These are phyloP conservation scores for Trachymyrmex cornetzi DNA, from an alignment of 1,140 invertebrate species.

Conservation along the genomic window DNA sequence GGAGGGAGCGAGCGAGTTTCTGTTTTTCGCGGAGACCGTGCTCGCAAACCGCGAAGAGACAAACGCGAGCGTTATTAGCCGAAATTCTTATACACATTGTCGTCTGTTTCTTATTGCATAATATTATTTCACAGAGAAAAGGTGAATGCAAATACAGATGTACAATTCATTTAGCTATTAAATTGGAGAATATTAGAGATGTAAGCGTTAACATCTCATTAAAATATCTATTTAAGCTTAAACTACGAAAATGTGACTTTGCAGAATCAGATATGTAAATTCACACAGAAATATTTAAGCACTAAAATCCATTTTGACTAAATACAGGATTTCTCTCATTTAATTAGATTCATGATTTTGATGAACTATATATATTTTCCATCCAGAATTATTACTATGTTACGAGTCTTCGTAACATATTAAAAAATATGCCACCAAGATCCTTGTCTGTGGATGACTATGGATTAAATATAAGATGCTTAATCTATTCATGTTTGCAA, in stretches of 20 bases:
- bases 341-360: too few relatives aligned
- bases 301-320: too few relatives aligned
- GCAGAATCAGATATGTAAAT: too few relatives aligned
- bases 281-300: too few relatives aligned
- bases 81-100: conserved; percentile 38
- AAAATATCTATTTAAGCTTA: background rate
- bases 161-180: background rate
- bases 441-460: background rate
- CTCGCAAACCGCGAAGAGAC: conserved; percentile 27
- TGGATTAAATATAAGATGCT: background rate
- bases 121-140: conserved; percentile 1
- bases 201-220: background rate
- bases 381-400: background rate
- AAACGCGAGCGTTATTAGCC: conserved; percentile 50
- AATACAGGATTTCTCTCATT: too few relatives aligned
- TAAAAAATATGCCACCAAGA: background rate
- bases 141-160: background rate
- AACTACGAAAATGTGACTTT: background rate
- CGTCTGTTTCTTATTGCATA: conserved; percentile 24
- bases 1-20: conserved; percentile 22
- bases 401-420: background rate
- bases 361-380: background rate
- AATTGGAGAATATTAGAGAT: background rate
- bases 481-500: background rate
- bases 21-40: conserved; percentile 20